phyloP scores from a whole-genome alignment of 2,113 vertebrate genomes.

The Tympanuchus pallidicinctus region DNA sequence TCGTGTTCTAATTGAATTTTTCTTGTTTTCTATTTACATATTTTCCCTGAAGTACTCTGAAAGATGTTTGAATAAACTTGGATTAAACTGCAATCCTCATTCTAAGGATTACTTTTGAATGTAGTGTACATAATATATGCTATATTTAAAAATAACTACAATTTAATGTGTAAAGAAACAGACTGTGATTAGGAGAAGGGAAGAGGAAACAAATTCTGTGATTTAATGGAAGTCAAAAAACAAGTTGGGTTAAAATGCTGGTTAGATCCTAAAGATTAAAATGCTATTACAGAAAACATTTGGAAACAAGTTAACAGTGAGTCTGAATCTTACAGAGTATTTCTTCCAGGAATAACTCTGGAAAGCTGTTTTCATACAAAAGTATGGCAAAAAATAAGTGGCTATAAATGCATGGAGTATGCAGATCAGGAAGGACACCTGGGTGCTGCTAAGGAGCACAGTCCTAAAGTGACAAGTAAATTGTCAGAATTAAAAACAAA shows the following conservation, averaged over 20 bases:
- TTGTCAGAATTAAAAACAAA: not conserved
- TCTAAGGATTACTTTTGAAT: not conserved
- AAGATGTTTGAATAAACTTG: not conserved
- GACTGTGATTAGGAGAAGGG: accelerated
- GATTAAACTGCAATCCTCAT: not conserved
- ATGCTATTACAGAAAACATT: not conserved
- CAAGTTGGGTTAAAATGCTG: not conserved
- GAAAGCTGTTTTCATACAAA: not conserved
- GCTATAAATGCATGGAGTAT: not conserved
- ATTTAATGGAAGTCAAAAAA: not conserved
- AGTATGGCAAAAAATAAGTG: not conserved
- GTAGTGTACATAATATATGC: not conserved
- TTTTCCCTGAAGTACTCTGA: not conserved
- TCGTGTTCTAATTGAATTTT: not conserved
- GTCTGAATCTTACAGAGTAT: not conserved
- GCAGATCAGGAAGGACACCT: not conserved
- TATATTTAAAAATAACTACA: not conserved
- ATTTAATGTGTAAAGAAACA: not conserved
- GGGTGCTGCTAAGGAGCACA: not conserved
- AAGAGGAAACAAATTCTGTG: not conserved
- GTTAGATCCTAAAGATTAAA: not conserved
- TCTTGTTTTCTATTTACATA: not conserved
- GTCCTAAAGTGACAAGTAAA: not conserved
- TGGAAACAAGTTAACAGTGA: not conserved
- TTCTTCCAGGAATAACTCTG: not conserved